These are phyloP conservation scores for Protaetia brevitarsis DNA, from an alignment of 1,140 invertebrate genomes.

Conservation along the genomic window DNA sequence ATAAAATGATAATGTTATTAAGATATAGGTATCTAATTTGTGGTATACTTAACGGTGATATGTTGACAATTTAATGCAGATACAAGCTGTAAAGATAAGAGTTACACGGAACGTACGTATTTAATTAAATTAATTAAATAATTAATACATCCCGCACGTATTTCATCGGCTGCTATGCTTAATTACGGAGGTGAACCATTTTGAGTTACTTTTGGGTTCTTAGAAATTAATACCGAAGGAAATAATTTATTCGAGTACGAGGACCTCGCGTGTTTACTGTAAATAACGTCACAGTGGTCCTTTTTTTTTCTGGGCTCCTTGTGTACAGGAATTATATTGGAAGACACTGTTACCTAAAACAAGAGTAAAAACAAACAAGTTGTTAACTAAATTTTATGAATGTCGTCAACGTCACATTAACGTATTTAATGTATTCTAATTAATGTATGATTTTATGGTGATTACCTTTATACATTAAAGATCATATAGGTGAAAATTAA, in stretches of 20 bases:
- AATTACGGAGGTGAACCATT: not conserved
- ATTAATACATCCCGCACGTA: not conserved
- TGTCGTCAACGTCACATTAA: constrained; percentile 1
- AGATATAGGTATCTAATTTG: not conserved
- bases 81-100: not conserved
- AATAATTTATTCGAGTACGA: not conserved
- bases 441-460: constrained; percentile 1
- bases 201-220: not conserved
- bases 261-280: not conserved
- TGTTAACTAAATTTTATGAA: not conserved
- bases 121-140: constrained; percentile 1
- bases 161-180: not conserved
- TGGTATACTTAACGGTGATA: not conserved
- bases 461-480: not conserved
- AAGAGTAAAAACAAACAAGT: constrained; percentile 3
- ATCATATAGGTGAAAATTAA: not conserved
- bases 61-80: not conserved
- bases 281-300: constrained; percentile 5
- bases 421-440: constrained; percentile 4
- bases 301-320: not conserved
- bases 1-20: too few species aligned
- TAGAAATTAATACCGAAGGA: not conserved
- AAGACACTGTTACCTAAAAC: not conserved
- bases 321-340: not conserved
- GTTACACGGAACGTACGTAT: not conserved